Base-by-base conservation (phyloP, 2,888 invertebrate genomes). In the Caenorhabditis sp. region DNA sequence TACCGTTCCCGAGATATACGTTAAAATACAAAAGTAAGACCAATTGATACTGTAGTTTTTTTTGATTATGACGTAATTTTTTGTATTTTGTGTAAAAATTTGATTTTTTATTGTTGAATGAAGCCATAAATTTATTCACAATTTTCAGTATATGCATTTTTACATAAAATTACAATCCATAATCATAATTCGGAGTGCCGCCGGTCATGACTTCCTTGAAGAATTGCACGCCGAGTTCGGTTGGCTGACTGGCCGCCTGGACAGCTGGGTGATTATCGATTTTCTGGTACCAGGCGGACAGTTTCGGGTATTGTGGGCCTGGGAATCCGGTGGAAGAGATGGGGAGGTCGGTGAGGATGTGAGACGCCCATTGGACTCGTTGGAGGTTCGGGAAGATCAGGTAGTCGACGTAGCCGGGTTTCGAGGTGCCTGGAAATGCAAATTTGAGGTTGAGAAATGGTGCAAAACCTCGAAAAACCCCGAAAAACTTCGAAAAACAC, bases 251-350 rank as follows among this genome's bases (percentile, higher is more conserved):
- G 32, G 68, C 51, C 22, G 67, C 67, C 1, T 32, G 32, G 13
- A 76, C 85, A 61, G 81, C 87, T 13, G 84, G 85, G 18, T 80
- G 55, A 11, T 58, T 35, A 47, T 51, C 72, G 44, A 72, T 22
- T n/a, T 47, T 47, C n/a, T 50, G 18, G 58, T 51, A 80, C 80
- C 80, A 80, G 9, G 53, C 47, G 2, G 62, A 15, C 28, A 80
- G 53, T 69, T 68, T 80, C 6, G 80, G 80, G 35, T 37, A 80
- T 4, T 80, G 44, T 20, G 67, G 40, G 28, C 80, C 80, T 6
- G 80, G 80, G 64, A 80, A 80, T 4, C 32, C 37, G 8, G 40
- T 47, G 3, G 68, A n/a, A n/a, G 53, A n/a, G 0, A 80, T 24
- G 32, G 80, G 80, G 18, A 68, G 60, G 5, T 72, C 58, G 1